Percentiles rank a stretch among this genome's conserved stretches.
Conservation (phyloP, 2,797 vertebrate species). For the Clamator glandarius region DNA sequence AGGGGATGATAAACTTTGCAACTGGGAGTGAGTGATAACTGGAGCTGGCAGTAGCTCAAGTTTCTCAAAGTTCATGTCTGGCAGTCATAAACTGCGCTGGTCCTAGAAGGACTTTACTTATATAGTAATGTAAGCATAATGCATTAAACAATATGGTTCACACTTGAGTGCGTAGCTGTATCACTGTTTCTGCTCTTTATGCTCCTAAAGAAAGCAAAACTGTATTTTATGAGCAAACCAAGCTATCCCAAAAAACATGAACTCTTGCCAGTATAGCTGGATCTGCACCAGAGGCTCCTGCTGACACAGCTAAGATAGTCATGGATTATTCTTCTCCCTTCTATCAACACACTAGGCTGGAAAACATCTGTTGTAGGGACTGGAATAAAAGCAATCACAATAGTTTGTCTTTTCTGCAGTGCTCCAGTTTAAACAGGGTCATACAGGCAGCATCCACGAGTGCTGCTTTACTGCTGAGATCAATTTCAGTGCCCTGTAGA, state of each 20-base stretch:
- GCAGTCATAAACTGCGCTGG: background rate
- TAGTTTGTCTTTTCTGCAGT: conserved; percentile 22
- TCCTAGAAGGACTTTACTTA: background rate
- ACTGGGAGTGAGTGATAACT: background rate
- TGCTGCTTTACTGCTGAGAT: conserved; percentile 20
- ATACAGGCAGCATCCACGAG: background rate
- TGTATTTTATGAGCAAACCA: background rate
- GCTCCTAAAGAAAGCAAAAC: background rate
- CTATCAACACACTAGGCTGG: conserved; percentile 7
- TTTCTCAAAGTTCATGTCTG: background rate
- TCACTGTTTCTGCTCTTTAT: background rate
- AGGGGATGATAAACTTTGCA: background rate
- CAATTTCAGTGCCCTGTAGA: background rate
- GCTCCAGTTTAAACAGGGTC: conserved; percentile 40
- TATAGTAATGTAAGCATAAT: background rate
- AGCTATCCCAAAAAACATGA: background rate
- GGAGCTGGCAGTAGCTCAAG: background rate
- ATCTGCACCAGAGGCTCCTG: conserved; percentile 33
- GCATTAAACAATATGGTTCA: background rate
- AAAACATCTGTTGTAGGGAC: background rate
- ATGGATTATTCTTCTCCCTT: background rate
- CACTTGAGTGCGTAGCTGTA: background rate
- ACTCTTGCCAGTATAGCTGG: background rate
- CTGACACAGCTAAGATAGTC: conserved; percentile 31
- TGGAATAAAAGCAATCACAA: conserved; percentile 26